Evolutionary conservation across 1,140 invertebrate species (phyloP), one percentile per base, ranked within the genome.

Genomic region (Samia ricini): DNA sequence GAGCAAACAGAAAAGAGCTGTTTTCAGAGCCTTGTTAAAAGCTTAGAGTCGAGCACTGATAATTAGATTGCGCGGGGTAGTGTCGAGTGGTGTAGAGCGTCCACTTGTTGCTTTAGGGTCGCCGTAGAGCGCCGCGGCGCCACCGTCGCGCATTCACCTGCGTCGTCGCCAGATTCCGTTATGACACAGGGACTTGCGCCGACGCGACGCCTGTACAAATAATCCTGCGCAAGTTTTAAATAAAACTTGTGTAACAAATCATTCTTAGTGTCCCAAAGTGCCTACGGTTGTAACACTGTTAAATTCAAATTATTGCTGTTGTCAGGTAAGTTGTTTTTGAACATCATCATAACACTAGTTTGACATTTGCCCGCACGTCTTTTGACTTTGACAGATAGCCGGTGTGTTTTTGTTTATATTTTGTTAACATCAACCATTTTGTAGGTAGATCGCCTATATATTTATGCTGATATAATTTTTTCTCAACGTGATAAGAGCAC

Each of bases 111-210:
- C 62, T 60, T 54, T 64, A 60, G 72, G 79, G 75, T 74, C 76
- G 75, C 81, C 79, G 79, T 63, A 29, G 65, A 70, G 82, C 82
- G 83, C 79, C 83, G 83, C 81, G 81, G 81, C 83, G 81, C 79
- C 73, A 63, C 72, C 72, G 75, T 81, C 83, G 81, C 68, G 56
- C 72, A 71, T 69, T 74, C 72, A 80, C 77, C 74, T 77, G 77
- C 76, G 79, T 77, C 74, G 72, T 63, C 69, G 66, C 64, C 60
- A 19, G 63, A 42, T 63, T 60, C 76, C 75, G 79, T 81, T 79
- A 78, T 69, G 72, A 66, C 70, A 77, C 60, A 48, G 61, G 55
- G 56, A 63, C 60, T 33, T 67, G 60, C 61, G 69, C 74, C 71
- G 71, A 65, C 64, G 60, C 69, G 72, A 69, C 71, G 69, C 74